Evolutionary conservation across 2,797 vertebrate genomes (phyloP).

Genomic region (Enteromius fasciolatus): DNA sequence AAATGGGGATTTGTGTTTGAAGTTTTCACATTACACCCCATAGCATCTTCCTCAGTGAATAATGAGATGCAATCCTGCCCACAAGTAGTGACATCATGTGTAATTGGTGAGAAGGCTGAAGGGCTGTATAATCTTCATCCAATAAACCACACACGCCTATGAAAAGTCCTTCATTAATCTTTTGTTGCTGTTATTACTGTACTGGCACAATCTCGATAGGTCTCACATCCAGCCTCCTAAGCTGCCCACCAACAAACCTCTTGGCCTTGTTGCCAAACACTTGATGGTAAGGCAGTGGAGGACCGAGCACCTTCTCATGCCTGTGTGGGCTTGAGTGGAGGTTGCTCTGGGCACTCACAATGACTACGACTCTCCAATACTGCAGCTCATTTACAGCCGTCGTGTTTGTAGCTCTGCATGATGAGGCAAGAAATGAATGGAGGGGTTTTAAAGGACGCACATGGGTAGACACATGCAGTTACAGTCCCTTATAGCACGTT

Average conservation of each 20-base stretch:
- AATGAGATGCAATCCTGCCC: not conserved
- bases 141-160: not conserved
- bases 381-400: conserved; percentile 18
- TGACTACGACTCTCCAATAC: conserved; percentile 21
- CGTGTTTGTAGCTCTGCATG: conserved; percentile 1
- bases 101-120: not conserved
- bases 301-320: not conserved
- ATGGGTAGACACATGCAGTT: conserved; percentile 20
- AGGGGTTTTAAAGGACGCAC: not conserved
- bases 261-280: not conserved
- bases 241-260: conserved; percentile 22
- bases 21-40: not conserved
- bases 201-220: not conserved
- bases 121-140: not conserved
- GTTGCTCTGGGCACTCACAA: conserved; percentile 17
- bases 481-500: not conserved
- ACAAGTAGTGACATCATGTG: not conserved
- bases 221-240: conserved; percentile 7
- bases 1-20: not conserved
- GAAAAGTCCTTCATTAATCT: not conserved
- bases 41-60: not conserved
- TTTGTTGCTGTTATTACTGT: not conserved
- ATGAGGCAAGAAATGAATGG: conserved; percentile 5
- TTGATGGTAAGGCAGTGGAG: not conserved
- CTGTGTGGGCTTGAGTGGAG: conserved; percentile 28